Conservation (phyloP, 1,140 invertebrate species). For the Pollicipes pollicipes region DNA sequence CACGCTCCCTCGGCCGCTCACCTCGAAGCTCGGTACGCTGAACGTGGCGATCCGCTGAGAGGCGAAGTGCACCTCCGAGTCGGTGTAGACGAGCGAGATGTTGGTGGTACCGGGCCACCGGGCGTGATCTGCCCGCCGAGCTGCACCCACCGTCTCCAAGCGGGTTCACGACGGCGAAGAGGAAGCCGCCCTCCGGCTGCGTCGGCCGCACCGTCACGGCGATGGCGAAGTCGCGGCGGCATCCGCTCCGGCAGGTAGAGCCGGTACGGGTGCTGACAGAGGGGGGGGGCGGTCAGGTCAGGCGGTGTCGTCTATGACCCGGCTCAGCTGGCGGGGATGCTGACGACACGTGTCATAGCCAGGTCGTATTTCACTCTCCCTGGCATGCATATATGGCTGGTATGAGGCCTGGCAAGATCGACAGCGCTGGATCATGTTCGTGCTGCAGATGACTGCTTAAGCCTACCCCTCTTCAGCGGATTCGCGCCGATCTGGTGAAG, state of each 20-base stretch:
- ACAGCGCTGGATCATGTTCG: too few species aligned
- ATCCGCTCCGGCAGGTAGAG: background rate
- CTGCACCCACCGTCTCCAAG: constrained; percentile 57
- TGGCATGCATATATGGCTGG: constrained; percentile 7
- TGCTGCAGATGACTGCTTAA: too few species aligned
- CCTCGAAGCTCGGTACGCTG: constrained; percentile 45
- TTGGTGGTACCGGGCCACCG: constrained; percentile 21
- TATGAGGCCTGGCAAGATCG: too few species aligned
- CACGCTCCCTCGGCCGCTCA: too few species aligned
- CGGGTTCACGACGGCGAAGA: constrained; percentile 84
- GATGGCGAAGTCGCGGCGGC: background rate
- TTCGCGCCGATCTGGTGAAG: too few species aligned
- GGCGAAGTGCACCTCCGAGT: constrained; percentile 23
- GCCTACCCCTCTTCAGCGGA: too few species aligned
- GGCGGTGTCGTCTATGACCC: constrained; percentile 6
- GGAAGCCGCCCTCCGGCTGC: constrained; percentile 48
- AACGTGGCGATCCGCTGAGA: constrained; percentile 54
- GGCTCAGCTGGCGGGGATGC: constrained; percentile 10
- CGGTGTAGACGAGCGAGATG: constrained; percentile 28
- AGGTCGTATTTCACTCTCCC: too few species aligned
- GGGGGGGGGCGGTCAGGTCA: background rate
- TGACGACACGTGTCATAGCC: constrained; percentile 11
- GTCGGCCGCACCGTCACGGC: constrained; percentile 46
- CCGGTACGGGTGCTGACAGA: background rate
- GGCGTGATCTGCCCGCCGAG: constrained; percentile 29